Base-by-base conservation (phyloP, 2,888 invertebrate species). In the Teleogryllus oceanicus region DNA sequence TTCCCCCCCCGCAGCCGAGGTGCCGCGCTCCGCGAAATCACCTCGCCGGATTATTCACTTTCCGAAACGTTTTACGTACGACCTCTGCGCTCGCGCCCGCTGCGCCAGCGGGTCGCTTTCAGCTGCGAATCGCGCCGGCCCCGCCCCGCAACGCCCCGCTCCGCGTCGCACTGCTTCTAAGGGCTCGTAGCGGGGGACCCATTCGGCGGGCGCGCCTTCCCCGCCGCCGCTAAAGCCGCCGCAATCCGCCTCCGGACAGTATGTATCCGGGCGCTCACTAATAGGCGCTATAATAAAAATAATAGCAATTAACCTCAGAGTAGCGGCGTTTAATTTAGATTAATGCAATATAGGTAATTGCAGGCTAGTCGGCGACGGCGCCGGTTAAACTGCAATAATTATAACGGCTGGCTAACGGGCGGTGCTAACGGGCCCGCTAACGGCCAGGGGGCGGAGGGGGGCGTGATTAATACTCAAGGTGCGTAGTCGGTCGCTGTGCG, bases 371-470 rank as follows among this genome's bases (percentile, higher is more conserved):
- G 62, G 62, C 62, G 62, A 62, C n/a, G 62, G 62, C 62, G 16
- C 62, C n/a, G 62, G 62, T 62, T 62, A 62, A 62, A 62, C 62
- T 62, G 62, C n/a, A 62, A 62, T 62, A n/a, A 62, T 62, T 62
- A 62, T 62, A 62, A 62, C 37, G 37, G 37, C 37, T 5, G 37
- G 37, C 37, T 37, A 37, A 37, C 37, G 37, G 37, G 37, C 37
- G 37, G 37, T 37, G 37, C 37, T 37, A 37, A 37, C 37, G 37
- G 37, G 37, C 37, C 37, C 37, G 37, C 37, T 37, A 37, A 37
- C 37, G 37, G 37, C 37, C 37, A 4, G 37, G 37, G 37, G 37
- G 37, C 37, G 37, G 37, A 37, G 37, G 37, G 24, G 37, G 37
- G 37, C 37, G 37, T 37, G 37, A 37, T 37, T 37, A 37, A 37